Evolutionary conservation across 2,888 invertebrate species (phyloP), one percentile per base, ranked within the genome.

Genomic region (Barypeithes pellucidus): DNA sequence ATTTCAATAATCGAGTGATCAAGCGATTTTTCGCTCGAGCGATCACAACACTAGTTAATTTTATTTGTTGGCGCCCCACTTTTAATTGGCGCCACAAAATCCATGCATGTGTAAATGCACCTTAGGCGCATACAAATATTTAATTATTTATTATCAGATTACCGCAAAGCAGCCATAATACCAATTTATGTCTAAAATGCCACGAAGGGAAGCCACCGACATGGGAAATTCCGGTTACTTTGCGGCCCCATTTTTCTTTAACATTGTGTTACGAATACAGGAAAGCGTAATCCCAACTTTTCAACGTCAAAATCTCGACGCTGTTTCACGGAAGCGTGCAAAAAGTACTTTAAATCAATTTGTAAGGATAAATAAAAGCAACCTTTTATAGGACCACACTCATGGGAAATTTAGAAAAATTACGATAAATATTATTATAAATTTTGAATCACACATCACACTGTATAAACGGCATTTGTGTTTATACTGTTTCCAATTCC

Each of bases 251-350:
- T 57, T 33, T 57, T 57, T 57, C 54, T 57, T 33, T 57, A 57
- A 57, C 54, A 57, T 57, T 57, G 54, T 57, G 54, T 57, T 33
- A 12, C 33, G 54, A 14, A 33, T 18, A 18, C 24, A 11, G 62
- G 16, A 45, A 62, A 45, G 29, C 33, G 47, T 47, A 47, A 62
- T 62, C 33, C 43, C 62, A 16, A 45, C 62, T 47, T 62, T 62
- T 62, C 62, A 62, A 45, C 62, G 62, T 33, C 29, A 62, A 62
- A 62, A 62, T 62, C 62, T 62, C 62, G 43, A 16, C 47, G 43
- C 45, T 62, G 33, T 45, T 47, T 62, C 62, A 22, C 47, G 16
- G 18, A 33, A 43, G 62, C 62, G 9, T 45, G 33, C 54, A 29
- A 47, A 47, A 62, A 47, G 47, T 33, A 47, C 47, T 45, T 29